Conservation (phyloP, 2,113 vertebrate species). For the Tiliqua scincoides region DNA sequence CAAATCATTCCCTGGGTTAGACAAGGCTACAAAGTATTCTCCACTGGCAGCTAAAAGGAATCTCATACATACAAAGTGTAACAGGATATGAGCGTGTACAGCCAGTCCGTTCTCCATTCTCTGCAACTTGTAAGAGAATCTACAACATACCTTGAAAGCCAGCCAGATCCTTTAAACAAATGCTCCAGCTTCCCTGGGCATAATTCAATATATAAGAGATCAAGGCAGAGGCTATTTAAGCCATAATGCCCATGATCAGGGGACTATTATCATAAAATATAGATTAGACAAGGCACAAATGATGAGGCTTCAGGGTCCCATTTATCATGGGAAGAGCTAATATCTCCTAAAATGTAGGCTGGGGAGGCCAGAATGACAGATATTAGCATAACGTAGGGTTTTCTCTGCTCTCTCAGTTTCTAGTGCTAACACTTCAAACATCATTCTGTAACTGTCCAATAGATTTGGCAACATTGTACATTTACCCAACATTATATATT, state of each 20-base stretch:
- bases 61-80: neutral
- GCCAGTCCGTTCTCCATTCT: neutral
- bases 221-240: neutral
- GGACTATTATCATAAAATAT: neutral
- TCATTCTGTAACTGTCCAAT: neutral
- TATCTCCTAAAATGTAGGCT: slow-evolving; percentile 3
- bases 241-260: neutral
- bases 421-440: neutral
- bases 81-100: neutral
- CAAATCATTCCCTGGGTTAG: slow-evolving; percentile 4
- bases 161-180: slow-evolving; percentile 3
- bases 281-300: slow-evolving; percentile 17
- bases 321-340: slow-evolving; percentile 30
- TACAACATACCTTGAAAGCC: neutral
- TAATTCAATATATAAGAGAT: slow-evolving; percentile 22
- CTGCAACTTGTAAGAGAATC: neutral
- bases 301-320: slow-evolving; percentile 11
- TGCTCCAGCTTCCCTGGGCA: neutral
- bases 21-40: neutral
- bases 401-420: neutral
- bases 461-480: neutral
- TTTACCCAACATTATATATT: neutral
- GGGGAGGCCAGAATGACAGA: neutral
- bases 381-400: neutral
- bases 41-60: neutral